phyloP scores from a whole-genome alignment of 2,888 invertebrate genomes.

The Lepetodrilus schrolli region DNA sequence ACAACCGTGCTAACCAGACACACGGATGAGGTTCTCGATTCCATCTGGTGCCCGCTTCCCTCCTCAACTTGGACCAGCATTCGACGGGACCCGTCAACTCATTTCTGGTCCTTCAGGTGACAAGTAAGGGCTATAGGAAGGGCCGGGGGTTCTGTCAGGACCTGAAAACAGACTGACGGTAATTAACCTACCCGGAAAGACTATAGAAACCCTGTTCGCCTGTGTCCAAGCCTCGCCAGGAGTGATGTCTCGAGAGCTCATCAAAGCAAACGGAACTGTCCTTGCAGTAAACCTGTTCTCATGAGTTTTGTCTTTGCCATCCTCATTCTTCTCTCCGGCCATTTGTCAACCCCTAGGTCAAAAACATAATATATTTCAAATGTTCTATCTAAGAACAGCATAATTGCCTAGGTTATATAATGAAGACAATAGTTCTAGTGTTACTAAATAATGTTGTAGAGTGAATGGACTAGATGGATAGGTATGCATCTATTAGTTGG shows the following conservation, averaged over 20 bases:
- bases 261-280: conserved; percentile 18
- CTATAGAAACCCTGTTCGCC: background rate
- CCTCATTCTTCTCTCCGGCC: too few species aligned
- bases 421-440: too few species aligned
- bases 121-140: background rate
- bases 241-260: background rate
- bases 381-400: too few species aligned
- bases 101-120: conserved; percentile 2
- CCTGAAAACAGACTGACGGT: conserved; percentile 12
- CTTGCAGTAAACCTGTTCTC: background rate
- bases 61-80: background rate
- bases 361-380: too few species aligned
- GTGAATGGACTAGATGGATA: too few species aligned
- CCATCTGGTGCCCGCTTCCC: background rate
- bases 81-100: background rate
- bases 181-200: background rate
- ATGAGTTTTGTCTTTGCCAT: too few species aligned
- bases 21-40: background rate
- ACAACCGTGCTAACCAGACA: background rate
- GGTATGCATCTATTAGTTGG: too few species aligned
- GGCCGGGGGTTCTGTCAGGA: background rate
- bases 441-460: too few species aligned
- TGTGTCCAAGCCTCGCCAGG: background rate
- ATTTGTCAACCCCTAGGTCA: too few species aligned
- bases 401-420: too few species aligned